Evolutionary conservation across 2,888 invertebrate genomes (phyloP), one percentile per base, ranked within the genome.

Genomic region (Drosophila silvestris): DNA sequence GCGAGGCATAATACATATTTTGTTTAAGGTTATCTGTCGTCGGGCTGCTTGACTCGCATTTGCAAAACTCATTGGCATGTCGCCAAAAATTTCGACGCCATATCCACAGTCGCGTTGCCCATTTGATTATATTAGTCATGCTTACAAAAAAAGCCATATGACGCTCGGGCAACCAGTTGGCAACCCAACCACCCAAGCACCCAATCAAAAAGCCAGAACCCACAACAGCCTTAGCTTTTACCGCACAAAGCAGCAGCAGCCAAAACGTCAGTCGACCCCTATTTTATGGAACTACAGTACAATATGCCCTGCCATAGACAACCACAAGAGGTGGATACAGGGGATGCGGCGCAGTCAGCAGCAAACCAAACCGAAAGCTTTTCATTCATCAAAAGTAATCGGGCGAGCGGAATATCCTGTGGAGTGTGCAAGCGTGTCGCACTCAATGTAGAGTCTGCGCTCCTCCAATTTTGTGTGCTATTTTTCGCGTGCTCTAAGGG

Each of bases 381-480:
- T 91, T 91, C 91, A 91, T 91, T 91, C 91, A 91, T 92, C 85
- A 91, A 91, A 89, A 86, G 65, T 71, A 85, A 83, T 79, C 90
- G 69, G 73, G 64, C 80, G 54, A 74, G 57, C 57, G 71, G 50
- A 65, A 64, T 33, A 26, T 56, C 52, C 52, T 56, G 19, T 54
- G 57, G 57, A 28, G 28, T 59, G 61, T 47, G 32, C 44, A 39
- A 32, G 71, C 44, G 44, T 50, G 61, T 65, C 56, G 41, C 28
- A 65, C 50, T 58, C 59, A 64, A 64, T 78, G 79, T 73, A 78
- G 86, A 89, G 89, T 84, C 82, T 89, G 89, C 85, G 85, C 85
- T 77, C 73, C 81, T 68, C 74, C 79, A 76, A 57, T 68, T 62
- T 73, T 70, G 59, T 79, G 72, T 61, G 74, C 86, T 75, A 78